Evolutionary conservation across 1,140 invertebrate genomes (phyloP).

Genomic region (Rhagoletis zephyria): DNA sequence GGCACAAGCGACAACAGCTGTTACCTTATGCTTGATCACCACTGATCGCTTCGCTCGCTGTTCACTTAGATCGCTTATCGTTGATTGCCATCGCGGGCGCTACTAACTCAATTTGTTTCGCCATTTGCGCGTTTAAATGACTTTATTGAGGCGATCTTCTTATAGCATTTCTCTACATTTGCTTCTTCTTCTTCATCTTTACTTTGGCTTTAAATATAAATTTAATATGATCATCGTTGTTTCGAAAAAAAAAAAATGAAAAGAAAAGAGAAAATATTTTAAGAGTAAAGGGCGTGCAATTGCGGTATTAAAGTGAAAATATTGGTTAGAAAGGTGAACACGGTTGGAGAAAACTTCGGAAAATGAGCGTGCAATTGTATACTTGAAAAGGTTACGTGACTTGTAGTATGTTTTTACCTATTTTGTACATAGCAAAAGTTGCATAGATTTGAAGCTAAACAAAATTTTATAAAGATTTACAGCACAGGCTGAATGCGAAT

Average conservation of each 20-base stretch:
- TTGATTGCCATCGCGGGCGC: background rate
- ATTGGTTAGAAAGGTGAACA: background rate
- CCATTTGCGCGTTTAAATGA: conserved; percentile 22
- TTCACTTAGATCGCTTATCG: too few species aligned
- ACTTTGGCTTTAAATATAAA: conserved; percentile 29
- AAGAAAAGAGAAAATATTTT: conserved; percentile 29
- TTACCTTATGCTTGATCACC: background rate
- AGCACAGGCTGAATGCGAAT: too few species aligned
- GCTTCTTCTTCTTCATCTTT: background rate
- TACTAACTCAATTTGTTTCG: conserved; percentile 27
- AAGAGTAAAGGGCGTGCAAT: background rate
- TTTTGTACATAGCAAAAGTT: too few species aligned
- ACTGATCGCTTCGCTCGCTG: background rate
- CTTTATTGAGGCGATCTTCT: conserved; percentile 23
- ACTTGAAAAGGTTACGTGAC: background rate
- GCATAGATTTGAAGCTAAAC: too few species aligned
- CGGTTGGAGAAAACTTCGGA: background rate
- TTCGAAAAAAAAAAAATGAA: background rate
- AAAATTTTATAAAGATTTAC: too few species aligned
- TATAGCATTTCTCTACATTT: background rate
- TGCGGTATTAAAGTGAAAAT: background rate
- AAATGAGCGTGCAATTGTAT: background rate
- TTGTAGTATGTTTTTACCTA: too few species aligned
- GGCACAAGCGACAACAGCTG: background rate
- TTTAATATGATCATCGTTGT: background rate